These are phyloP conservation scores for Pachliopta kotzebuea DNA, from an alignment of 2,888 invertebrate species.

Conservation along the genomic window DNA sequence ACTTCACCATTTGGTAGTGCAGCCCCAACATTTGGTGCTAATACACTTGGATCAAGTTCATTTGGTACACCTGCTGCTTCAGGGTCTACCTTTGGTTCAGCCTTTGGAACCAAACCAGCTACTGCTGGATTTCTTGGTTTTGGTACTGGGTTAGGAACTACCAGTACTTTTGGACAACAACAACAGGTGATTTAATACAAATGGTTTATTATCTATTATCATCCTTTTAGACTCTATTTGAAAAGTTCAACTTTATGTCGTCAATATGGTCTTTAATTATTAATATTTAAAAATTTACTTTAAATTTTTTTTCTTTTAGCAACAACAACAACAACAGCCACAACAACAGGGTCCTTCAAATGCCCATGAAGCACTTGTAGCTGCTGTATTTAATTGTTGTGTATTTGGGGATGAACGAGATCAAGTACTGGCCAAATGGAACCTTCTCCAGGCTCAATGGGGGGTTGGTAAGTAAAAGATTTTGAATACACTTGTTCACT, in stretches of 20 bases:
- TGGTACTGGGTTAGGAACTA: conserved; percentile 64
- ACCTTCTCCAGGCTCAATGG: conserved; percentile 95
- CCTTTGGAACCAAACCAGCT: conserved; percentile 71
- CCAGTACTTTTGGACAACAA: conserved; percentile 69
- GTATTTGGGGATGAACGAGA: conserved; percentile 98
- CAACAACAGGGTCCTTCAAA: conserved; percentile 79
- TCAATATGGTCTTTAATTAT: too few species aligned
- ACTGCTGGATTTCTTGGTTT: conserved; percentile 72
- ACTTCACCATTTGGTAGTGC: conserved; percentile 52
- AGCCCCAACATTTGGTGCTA: conserved; percentile 54
- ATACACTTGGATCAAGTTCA: conserved; percentile 57
- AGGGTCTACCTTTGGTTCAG: conserved; percentile 64
- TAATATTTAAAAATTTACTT: too few species aligned
- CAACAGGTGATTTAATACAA: conserved; percentile 44
- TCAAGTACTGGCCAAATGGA: conserved; percentile 95
- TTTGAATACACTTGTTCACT: not conserved
- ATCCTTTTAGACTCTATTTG: too few species aligned
- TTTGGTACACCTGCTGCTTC: conserved; percentile 53
- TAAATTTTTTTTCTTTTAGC: conserved; percentile 1
- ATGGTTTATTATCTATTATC: not conserved
- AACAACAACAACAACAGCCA: conserved; percentile 58
- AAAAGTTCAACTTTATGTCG: too few species aligned
- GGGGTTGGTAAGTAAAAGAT: conserved; percentile 83
- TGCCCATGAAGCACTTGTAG: conserved; percentile 85
- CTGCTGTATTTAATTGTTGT: conserved; percentile 88